Evolutionary conservation across 2,888 invertebrate genomes (phyloP), one percentile per base, ranked within the genome.

Genomic region (Ornithoptera priamus): DNA sequence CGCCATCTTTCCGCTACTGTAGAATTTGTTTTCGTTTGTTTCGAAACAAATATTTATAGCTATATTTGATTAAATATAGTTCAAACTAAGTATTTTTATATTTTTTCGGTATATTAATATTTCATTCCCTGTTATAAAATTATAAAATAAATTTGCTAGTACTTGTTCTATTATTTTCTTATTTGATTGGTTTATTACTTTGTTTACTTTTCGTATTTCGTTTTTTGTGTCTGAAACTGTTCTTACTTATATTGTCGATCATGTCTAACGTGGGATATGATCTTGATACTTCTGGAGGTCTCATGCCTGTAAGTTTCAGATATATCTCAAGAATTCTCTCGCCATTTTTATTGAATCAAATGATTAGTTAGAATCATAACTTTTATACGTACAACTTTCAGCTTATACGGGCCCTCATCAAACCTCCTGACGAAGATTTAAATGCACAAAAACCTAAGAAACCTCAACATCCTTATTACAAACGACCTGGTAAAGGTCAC

Each of bases 321-420:
- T 22, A 22, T n/a, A 66, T 42, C 61, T 0, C 42, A 8, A 42
- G 42, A 24, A 62, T n/a, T 3, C 62, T 12, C 17, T 17, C 53
- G n/a, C 64, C 56, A 64, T 64, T 64, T 64, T 63, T 15, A 6
- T 24, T 59, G 12, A 24, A 17, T 17, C 22, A 30, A 17, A 24
- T 22, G 59, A 30, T 59, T 59, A 24, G 59, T 17, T 24, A 8
- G 17, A 2, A 22, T 24, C 17, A 24, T 24, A 77, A 75, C 77
- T 75, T 75, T 72, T 74, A 72, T 56, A 67, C 70, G 42, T 69
- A 66, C 72, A 69, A 71, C 76, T 87, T 93, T 63, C 85, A 98
- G 98, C 95, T 97, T 93, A 97, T 98, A 77, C 96, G 97, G 84
- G 96, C 96, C 36, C 90, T 98, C 67, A 97, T 98, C 76, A 97